A percentile compares a stretch with the other conserved stretches of the same genome.
Conservation (phyloP, 2,797 vertebrate species). For the Psittacula echo region DNA sequence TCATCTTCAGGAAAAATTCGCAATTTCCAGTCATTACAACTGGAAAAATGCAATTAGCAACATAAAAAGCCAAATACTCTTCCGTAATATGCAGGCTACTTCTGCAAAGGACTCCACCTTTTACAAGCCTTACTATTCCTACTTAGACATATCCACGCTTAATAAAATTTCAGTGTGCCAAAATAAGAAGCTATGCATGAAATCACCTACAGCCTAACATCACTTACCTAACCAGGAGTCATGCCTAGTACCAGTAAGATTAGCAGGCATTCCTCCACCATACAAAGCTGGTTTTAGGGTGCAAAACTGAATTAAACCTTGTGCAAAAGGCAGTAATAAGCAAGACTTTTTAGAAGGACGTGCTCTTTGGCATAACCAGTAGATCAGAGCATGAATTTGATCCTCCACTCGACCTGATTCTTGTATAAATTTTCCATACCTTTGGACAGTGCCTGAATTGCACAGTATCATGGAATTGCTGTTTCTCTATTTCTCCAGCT, state of each 20-base stretch:
- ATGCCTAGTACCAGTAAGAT: not conserved
- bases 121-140: not conserved
- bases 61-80: not conserved
- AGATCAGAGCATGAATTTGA: not conserved
- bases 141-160: rapidly evolving
- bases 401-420: not conserved
- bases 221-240: not conserved
- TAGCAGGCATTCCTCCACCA: not conserved
- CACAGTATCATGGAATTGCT: not conserved
- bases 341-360: not conserved
- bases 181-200: not conserved
- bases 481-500: not conserved
- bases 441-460: not conserved
- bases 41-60: not conserved
- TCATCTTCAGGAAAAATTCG: not conserved
- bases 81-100: not conserved
- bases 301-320: not conserved
- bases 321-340: not conserved
- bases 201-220: not conserved
- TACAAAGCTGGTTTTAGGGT: not conserved
- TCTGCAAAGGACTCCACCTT: not conserved
- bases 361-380: not conserved
- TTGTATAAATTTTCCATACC: not conserved
- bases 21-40: not conserved
- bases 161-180: not conserved